phyloP scores from a whole-genome alignment of 2,113 vertebrate species.

The Onychorhynchus coronatus region DNA sequence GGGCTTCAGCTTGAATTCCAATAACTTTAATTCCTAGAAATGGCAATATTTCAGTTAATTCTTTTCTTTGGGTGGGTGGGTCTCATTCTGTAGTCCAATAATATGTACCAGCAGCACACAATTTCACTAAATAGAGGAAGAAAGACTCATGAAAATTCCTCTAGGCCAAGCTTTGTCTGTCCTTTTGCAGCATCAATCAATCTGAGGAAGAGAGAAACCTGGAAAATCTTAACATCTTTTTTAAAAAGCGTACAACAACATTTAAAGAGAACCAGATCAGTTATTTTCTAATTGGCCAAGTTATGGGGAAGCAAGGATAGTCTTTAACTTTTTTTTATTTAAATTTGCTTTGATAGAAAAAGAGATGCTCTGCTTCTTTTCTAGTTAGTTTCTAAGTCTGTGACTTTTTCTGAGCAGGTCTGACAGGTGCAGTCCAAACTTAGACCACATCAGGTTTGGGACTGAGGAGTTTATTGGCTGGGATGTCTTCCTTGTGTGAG shows the following conservation, averaged over 20 bases:
- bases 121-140: background rate
- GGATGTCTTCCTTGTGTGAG: background rate
- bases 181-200: background rate
- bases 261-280: background rate
- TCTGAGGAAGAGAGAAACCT: background rate
- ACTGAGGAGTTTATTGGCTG: background rate
- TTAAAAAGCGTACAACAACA: background rate
- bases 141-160: background rate
- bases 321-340: background rate
- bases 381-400: background rate
- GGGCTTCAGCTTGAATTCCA: constrained; percentile 50
- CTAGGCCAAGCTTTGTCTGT: background rate
- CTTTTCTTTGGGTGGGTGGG: background rate
- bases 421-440: background rate
- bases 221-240: background rate
- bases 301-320: background rate
- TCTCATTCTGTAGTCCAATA: background rate
- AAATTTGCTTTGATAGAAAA: background rate
- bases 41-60: constrained; percentile 19
- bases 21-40: constrained; percentile 49
- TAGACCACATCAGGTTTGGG: fast-evolving
- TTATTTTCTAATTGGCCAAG: background rate
- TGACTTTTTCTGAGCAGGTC: background rate
- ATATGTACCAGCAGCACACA: background rate
- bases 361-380: background rate